A percentile compares a stretch with the other conserved stretches of the same genome.
Conservation (phyloP, 2,797 vertebrate genomes). For the Macrochelys suwanniensis region DNA sequence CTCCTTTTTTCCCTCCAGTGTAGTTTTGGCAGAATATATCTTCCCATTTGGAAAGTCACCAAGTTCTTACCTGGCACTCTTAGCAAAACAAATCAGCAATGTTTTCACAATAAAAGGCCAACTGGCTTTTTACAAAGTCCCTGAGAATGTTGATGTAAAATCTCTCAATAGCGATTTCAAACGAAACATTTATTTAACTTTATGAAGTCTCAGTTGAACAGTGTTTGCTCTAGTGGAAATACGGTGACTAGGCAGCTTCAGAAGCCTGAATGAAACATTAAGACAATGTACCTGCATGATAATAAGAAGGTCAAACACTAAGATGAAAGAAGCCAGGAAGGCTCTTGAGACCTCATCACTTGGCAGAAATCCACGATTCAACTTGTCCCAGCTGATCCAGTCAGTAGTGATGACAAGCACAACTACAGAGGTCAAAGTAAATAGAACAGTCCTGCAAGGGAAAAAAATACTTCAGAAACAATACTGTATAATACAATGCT, state of each 20-base stretch:
- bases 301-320: slow-evolving; percentile 99
- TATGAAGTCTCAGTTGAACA: background rate
- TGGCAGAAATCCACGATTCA: slow-evolving; percentile 97
- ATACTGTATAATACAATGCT: background rate
- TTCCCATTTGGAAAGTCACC: background rate
- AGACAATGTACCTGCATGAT: slow-evolving; percentile 94
- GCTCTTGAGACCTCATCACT: slow-evolving; percentile 98
- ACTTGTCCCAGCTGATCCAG: slow-evolving; percentile 99
- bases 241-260: slow-evolving; percentile 1
- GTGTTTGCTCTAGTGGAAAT: background rate
- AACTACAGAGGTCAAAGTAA: slow-evolving; percentile 95
- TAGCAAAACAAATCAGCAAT: slow-evolving; percentile 30
- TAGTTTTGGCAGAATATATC: slow-evolving; percentile 16
- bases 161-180: background rate
- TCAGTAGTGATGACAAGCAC: slow-evolving; percentile 97
- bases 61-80: background rate
- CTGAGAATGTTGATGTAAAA: slow-evolving; percentile 7
- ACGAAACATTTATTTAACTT: slow-evolving; percentile 19
- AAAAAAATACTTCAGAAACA: slow-evolving; percentile 44
- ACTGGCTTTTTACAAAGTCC: background rate
- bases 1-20: background rate
- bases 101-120: slow-evolving; percentile 30
- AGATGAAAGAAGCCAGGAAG: slow-evolving; percentile 97
- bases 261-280: slow-evolving; percentile 27
- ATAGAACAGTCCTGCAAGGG: slow-evolving; percentile 91